Evolutionary conservation across 1,140 invertebrate genomes (phyloP).

Genomic region (Amyelois transitella): DNA sequence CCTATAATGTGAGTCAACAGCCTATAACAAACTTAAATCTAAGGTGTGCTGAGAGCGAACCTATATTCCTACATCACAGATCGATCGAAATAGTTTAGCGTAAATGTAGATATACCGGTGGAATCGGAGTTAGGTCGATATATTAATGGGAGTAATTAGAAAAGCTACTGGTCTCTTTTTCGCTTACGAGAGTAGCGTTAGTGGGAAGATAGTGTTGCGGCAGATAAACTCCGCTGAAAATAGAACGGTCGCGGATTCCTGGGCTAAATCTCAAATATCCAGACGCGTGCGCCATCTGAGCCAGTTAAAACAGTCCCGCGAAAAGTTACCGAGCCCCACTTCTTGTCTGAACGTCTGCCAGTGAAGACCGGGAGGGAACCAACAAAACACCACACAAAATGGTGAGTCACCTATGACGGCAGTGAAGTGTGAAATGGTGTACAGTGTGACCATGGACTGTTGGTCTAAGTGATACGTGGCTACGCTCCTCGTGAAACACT

Average conservation of each 20-base stretch:
- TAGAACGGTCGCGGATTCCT: slow-evolving; percentile 74
- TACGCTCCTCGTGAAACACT: slow-evolving; percentile 32
- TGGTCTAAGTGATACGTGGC: slow-evolving; percentile 43
- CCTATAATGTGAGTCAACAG: not conserved
- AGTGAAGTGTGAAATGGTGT: slow-evolving; percentile 66
- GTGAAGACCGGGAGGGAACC: slow-evolving; percentile 77
- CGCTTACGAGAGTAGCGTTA: slow-evolving; percentile 21
- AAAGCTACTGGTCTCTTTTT: slow-evolving; percentile 61
- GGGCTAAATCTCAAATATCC: slow-evolving; percentile 77
- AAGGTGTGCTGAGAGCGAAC: slow-evolving; percentile 27
- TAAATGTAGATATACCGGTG: slow-evolving; percentile 69
- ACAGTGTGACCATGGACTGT: slow-evolving; percentile 55
- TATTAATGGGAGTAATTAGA: slow-evolving; percentile 23
- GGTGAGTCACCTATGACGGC: slow-evolving; percentile 75
- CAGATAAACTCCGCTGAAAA: slow-evolving; percentile 67
- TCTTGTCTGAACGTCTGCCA: slow-evolving; percentile 82
- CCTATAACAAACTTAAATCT: not conserved
- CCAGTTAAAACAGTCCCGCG: slow-evolving; percentile 81
- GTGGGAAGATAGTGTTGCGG: slow-evolving; percentile 38
- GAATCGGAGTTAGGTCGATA: slow-evolving; percentile 34
- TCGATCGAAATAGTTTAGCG: slow-evolving; percentile 69
- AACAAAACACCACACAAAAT: slow-evolving; percentile 76
- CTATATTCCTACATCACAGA: slow-evolving; percentile 34
- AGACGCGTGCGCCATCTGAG: slow-evolving; percentile 80
- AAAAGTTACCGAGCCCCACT: slow-evolving; percentile 80